Conservation (phyloP, 2,888 invertebrate species). For the Tenthredo distinguenda region DNA sequence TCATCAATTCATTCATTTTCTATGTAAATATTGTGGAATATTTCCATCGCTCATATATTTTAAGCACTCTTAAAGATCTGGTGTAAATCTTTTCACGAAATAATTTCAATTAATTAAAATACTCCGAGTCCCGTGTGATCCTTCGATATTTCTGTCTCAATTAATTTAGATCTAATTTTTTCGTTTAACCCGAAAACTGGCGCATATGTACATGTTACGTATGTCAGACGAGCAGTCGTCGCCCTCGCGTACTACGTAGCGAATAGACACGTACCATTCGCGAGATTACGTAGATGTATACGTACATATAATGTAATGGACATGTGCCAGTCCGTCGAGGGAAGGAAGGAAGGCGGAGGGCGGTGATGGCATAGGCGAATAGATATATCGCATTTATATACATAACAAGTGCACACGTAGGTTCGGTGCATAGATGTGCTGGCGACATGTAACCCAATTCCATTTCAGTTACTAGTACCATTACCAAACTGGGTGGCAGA, state of each 20-base stretch:
- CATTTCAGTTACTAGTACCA: conserved; percentile 44
- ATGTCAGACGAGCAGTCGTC: background rate
- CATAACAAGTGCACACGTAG: background rate
- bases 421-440: background rate
- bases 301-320: conserved; percentile 28
- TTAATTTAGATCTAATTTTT: too few species aligned
- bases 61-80: background rate
- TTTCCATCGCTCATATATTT: background rate
- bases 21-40: background rate
- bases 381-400: background rate
- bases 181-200: background rate
- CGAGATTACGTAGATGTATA: background rate
- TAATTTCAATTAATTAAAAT: too few species aligned
- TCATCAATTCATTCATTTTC: background rate
- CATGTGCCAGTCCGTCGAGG: conserved; percentile 37
- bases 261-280: conserved; percentile 19
- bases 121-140: too few species aligned
- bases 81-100: too few species aligned
- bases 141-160: too few species aligned
- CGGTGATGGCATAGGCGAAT: background rate
- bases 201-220: background rate
- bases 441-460: conserved; percentile 38
- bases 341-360: background rate
- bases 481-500: conserved; percentile 21
- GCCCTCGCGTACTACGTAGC: background rate